These are phyloP conservation scores for Rallus limicola DNA, from an alignment of 2,113 vertebrate species.

Conservation along the genomic window DNA sequence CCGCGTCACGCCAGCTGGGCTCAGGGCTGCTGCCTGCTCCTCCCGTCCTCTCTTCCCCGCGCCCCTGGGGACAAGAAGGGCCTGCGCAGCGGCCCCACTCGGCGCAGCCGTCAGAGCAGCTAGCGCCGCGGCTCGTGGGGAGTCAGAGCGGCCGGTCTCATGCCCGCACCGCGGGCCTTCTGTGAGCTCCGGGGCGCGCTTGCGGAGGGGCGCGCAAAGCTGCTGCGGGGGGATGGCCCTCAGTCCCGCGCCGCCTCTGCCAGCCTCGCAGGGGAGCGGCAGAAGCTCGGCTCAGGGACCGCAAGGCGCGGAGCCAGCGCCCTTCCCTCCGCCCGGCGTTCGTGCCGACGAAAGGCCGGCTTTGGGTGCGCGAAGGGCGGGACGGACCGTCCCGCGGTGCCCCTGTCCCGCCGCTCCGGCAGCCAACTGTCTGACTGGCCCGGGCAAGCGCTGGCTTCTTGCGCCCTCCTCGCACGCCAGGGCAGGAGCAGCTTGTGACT, in stretches of 20 bases:
- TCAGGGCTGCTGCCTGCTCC: background rate
- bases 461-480: background rate
- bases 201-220: no score
- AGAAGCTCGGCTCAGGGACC: background rate
- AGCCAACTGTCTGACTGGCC: background rate
- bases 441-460: background rate
- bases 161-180: no score
- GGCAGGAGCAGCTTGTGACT: no score
- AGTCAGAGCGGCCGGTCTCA: background rate
- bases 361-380: background rate
- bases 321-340: fast-evolving
- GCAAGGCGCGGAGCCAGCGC: background rate
- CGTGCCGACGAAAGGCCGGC: background rate
- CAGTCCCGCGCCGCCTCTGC: no score
- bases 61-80: background rate
- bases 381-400: no score
- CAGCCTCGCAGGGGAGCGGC: background rate
- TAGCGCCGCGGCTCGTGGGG: fast-evolving
- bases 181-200: no score
- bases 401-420: background rate
- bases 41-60: background rate
- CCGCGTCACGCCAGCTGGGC: no score
- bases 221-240: no score
- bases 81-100: background rate
- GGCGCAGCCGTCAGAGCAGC: background rate